Base-by-base conservation (phyloP, 2,888 invertebrate species). In the Drosophila dives region DNA sequence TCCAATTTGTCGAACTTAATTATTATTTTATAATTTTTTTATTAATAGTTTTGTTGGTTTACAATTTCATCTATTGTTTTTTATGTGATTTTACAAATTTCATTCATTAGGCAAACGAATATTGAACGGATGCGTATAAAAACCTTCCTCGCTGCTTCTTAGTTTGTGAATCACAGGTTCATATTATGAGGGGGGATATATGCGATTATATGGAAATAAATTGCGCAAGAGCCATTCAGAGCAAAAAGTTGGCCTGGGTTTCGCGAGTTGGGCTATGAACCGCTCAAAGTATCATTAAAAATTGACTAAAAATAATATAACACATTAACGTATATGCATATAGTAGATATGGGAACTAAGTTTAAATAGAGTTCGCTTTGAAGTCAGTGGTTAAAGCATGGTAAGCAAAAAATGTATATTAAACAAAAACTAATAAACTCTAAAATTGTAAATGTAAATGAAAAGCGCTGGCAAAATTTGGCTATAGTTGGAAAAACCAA, bases 101-200 rank as follows among this genome's bases (percentile, higher is more conserved):
- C 20, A 34, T 33, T 45, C 6, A 36, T 68, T 49, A 49, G 38
- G 48, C 61, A 70, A 70, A 54, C 50, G 55, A 34, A 58, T 48
- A 54, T 60, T 63, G 45, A 80, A 78, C 48, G 61, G 80, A 61
- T 77, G 63, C 60, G 34, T 69, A 63, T 53, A 50, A 34, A 51
- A 38, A 53, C 55, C 61, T 58, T 38, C 33, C 58, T 61, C 55
- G 83, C 81, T 77, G 75, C 65, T 86, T 66, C 78, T 83, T 87
- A 73, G 60, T 81, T 71, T 69, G 50, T 75, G 82, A 89, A 84
- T 84, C 84, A 84, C 84, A 84, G 83, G 71, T 83, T 77, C 77
- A 89, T 75, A 64, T 71, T 36, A 29, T 29, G 54, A n/a, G 38
- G 61, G 61, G 62, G 26, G 49, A 72, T 72, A 68, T 69, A 58